phyloP scores from a whole-genome alignment of 2,888 invertebrate genomes.

The Erannis defoliaria region DNA sequence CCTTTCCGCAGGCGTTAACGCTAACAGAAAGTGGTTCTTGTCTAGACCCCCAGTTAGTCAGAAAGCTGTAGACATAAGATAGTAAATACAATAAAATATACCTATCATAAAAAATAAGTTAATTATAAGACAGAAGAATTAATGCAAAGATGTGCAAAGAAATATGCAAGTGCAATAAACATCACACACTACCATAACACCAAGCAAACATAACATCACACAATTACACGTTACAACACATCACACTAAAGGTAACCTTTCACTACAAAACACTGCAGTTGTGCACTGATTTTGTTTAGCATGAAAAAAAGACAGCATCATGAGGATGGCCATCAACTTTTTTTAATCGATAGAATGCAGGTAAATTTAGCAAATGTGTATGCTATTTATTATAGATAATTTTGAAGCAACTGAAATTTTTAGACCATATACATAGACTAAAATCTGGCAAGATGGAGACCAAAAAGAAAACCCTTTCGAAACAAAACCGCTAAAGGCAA shows the following conservation, averaged over 20 bases:
- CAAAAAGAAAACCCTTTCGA: too few relatives aligned
- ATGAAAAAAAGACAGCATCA: neutral
- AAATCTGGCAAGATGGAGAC: too few relatives aligned
- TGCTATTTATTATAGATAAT: too few relatives aligned
- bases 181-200: neutral
- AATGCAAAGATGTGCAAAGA: constrained; percentile 4
- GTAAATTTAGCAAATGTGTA: neutral
- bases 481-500: too few relatives aligned
- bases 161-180: neutral
- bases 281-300: neutral
- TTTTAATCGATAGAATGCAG: neutral
- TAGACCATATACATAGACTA: too few relatives aligned
- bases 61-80: too few relatives aligned
- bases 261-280: neutral
- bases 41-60: too few relatives aligned
- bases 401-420: too few relatives aligned
- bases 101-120: too few relatives aligned
- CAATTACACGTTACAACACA: neutral
- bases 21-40: too few relatives aligned
- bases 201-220: constrained; percentile 4
- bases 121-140: neutral
- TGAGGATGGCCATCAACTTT: neutral
- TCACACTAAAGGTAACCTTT: neutral
- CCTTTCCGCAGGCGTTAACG: too few relatives aligned
- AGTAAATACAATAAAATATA: too few relatives aligned